Base-by-base conservation (phyloP, 2,888 invertebrate genomes). In the Halocaridina rubra region DNA sequence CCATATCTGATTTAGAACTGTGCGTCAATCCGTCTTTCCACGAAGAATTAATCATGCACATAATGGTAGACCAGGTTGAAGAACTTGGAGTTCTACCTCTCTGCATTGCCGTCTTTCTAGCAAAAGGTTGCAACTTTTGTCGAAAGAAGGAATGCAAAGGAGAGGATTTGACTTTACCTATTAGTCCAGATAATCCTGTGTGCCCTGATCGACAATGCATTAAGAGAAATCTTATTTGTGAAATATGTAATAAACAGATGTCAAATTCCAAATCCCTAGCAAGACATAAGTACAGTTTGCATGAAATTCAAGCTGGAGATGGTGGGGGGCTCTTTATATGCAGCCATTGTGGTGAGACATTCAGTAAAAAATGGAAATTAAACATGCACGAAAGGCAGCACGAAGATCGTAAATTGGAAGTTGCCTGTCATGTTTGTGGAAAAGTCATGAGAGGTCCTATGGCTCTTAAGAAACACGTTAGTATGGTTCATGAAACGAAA, bases 141-240 rank as follows among this genome's bases (percentile, higher is more conserved):
- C 82, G 84, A 4, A 88, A 88, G 53, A 85, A 85, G 19, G 87
- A 88, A 19, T 88, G 87, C 29, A 86, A 86, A 59, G 80, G 86
- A 19, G 88, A 88, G 59, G 88, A 88, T 75, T 71, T 88, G 1
- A 84, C 86, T 7, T 24, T 85, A 8, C 86, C 88, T 13, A 86
- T 88, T 46, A 85, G 86, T 22, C 88, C 88, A n/a, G 85, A 86
- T 61, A 88, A 88, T 46, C 85, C 88, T 10, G 86, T 88, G 10
- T 88, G 88, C 53, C 88, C 87, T n/a, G 88, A 88, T 80, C 85
- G 88, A 3, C 85, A 88, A 81, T 88, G 88, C 33, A 88, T 88
- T 64, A 86, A 88, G 30, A 71, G 84, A 3, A 88, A 88, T 29
- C 76, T 88, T 19, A 80, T 86, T 22, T 88, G 86, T 78, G 82